Percentiles rank a stretch among this genome's conserved stretches.
These are phyloP conservation scores for Anniella stebbinsi DNA, from an alignment of 2,797 vertebrate species.

Conservation along the genomic window DNA sequence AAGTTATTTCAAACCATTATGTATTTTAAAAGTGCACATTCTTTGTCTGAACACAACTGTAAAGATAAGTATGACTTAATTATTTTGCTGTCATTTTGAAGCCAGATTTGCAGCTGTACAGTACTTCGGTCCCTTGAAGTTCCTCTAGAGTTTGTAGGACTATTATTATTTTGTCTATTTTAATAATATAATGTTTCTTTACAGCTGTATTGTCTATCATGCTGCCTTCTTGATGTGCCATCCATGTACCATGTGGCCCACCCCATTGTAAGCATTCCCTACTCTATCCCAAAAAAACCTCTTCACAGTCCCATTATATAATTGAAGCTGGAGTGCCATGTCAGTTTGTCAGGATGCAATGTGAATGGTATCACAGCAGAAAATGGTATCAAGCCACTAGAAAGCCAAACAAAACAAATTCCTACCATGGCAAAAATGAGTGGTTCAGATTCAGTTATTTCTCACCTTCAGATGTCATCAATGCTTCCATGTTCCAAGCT, in stretches of 20 bases:
- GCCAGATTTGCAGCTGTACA: neutral
- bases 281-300: constrained; percentile 5
- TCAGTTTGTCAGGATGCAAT: constrained; percentile 32
- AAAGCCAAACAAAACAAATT: neutral
- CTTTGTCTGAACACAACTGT: neutral
- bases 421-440: constrained; percentile 17
- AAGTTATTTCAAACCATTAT: neutral
- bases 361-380: constrained; percentile 19
- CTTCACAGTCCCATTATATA: constrained; percentile 5
- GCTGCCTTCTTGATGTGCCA: neutral
- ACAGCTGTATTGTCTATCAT: neutral
- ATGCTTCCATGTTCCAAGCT: neutral
- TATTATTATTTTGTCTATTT: neutral
- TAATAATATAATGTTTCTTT: neutral
- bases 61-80: neutral
- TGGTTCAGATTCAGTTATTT: neutral
- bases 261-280: constrained; percentile 27
- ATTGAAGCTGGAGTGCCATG: neutral
- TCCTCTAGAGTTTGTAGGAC: neutral
- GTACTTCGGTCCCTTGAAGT: neutral
- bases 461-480: neutral
- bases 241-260: neutral
- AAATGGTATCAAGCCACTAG: neutral
- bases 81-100: neutral
- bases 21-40: neutral